These are phyloP conservation scores for Calidris pugnax DNA, from an alignment of 2,113 vertebrate species.

Conservation along the genomic window DNA sequence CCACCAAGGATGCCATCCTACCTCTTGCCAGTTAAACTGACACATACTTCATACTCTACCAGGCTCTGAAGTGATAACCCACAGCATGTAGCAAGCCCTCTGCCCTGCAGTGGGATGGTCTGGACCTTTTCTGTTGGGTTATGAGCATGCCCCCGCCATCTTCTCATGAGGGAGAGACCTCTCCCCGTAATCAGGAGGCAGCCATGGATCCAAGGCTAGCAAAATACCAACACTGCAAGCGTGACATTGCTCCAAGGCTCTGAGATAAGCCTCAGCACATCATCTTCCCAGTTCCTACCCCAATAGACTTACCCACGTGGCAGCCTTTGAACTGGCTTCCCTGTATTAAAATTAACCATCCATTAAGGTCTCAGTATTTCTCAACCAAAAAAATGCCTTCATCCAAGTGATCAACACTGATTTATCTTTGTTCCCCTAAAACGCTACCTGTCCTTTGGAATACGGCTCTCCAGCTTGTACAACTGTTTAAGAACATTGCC, in stretches of 20 bases:
- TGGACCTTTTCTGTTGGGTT: not conserved
- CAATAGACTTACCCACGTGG: not conserved
- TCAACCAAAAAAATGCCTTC: not conserved
- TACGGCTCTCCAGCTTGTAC: not conserved
- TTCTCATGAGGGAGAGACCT: fast-evolving
- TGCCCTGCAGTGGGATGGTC: too few relatives aligned
- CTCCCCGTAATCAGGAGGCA: not conserved
- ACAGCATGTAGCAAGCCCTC: not conserved
- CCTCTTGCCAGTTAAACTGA: not conserved
- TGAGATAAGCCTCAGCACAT: not conserved
- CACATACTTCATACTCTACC: not conserved
- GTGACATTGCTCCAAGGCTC: not conserved
- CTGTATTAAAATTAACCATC: not conserved
- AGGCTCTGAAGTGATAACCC: not conserved
- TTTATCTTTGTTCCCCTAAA: not conserved
- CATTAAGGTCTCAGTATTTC: not conserved
- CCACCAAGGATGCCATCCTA: not conserved
- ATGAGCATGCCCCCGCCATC: not conserved
- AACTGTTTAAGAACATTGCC: not conserved
- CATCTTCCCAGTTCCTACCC: not conserved
- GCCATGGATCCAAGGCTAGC: not conserved
- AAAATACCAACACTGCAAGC: not conserved
- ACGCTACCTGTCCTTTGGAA: not conserved
- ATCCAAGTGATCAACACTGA: not conserved
- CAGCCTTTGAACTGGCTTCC: not conserved